Conservation (phyloP, 2,888 invertebrate genomes). For the Atethmia centrago region DNA sequence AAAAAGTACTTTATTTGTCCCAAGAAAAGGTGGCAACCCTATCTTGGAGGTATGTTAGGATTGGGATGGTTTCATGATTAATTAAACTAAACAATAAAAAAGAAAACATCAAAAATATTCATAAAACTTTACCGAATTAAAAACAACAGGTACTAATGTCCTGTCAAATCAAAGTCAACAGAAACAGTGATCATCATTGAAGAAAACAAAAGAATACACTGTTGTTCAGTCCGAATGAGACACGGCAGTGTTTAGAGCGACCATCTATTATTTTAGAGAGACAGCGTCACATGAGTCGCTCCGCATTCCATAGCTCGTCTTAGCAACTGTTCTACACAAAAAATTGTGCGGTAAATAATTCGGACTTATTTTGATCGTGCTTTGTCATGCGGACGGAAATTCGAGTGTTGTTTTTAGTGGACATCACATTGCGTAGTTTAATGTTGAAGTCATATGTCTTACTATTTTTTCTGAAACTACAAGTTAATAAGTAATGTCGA, state of each 20-base stretch:
- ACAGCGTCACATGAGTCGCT: slow-evolving; percentile 60
- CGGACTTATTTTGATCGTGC: slow-evolving; percentile 72
- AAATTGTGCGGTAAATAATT: slow-evolving; percentile 67
- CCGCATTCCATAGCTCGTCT: slow-evolving; percentile 74
- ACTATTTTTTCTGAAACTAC: slow-evolving; percentile 13
- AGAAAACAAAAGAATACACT: slow-evolving; percentile 52
- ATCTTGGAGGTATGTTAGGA: background rate
- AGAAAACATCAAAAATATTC: background rate
- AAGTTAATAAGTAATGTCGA: background rate
- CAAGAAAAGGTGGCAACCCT: too few species aligned
- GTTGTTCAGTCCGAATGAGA: slow-evolving; percentile 43
- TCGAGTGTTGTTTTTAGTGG: slow-evolving; percentile 30
- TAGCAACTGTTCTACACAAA: slow-evolving; percentile 75
- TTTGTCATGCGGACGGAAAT: slow-evolving; percentile 62
- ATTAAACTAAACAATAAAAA: background rate
- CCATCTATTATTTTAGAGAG: slow-evolving; percentile 62
- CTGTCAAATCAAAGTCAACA: slow-evolving; percentile 47
- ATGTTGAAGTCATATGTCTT: background rate
- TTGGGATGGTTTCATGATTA: background rate
- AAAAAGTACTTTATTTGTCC: too few species aligned
- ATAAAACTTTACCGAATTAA: slow-evolving; percentile 4
- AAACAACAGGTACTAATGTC: slow-evolving; percentile 29
- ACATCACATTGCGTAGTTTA: slow-evolving; percentile 15
- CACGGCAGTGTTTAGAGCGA: slow-evolving; percentile 50
- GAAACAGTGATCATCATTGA: slow-evolving; percentile 41